Percentiles rank a stretch among this genome's conserved stretches.
Evolutionary conservation across 2,888 invertebrate genomes (phyloP).

Genomic region (Xylota segnis): DNA sequence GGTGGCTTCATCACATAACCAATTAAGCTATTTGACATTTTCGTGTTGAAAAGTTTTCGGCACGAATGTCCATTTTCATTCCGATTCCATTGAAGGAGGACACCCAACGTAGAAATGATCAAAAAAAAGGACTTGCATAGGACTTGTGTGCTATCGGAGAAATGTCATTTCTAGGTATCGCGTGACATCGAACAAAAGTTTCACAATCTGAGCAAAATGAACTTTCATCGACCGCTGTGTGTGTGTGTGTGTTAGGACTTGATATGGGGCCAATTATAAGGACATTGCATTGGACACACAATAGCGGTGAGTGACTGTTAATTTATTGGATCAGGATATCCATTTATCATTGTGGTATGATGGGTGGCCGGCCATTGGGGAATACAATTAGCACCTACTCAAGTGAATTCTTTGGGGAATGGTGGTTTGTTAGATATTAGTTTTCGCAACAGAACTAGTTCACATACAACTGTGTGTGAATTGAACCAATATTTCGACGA

Average conservation of each 20-base stretch:
- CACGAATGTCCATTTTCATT: conserved; percentile 66
- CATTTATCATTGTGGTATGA: conserved; percentile 57
- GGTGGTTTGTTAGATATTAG: conserved; percentile 20
- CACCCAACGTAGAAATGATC: neutral
- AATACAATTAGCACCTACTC: conserved; percentile 70
- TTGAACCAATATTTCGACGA: too few species aligned
- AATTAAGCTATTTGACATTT: conserved; percentile 76
- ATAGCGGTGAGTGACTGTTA: conserved; percentile 69
- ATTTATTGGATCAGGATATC: conserved; percentile 74
- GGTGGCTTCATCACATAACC: conserved; percentile 60
- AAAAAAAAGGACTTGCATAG: conserved; percentile 50
- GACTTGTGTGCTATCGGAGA: conserved; percentile 52
- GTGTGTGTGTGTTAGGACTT: neutral
- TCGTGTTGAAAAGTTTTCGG: conserved; percentile 72
- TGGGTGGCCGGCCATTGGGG: conserved; percentile 34
- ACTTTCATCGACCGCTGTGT: conserved; percentile 15
- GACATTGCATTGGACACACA: conserved; percentile 57
- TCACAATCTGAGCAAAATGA: conserved; percentile 64
- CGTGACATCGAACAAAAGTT: conserved; percentile 71
- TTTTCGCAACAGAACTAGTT: conserved; percentile 3
- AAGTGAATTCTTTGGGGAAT: conserved; percentile 25
- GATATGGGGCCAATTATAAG: conserved; percentile 66
- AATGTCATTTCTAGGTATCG: conserved; percentile 69
- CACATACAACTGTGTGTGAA: too few species aligned
- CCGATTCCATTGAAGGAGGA: conserved; percentile 38